Percentiles rank a stretch among this genome's conserved stretches.
phyloP scores from a whole-genome alignment of 2,797 vertebrate genomes.

The Sebastes itinus region DNA sequence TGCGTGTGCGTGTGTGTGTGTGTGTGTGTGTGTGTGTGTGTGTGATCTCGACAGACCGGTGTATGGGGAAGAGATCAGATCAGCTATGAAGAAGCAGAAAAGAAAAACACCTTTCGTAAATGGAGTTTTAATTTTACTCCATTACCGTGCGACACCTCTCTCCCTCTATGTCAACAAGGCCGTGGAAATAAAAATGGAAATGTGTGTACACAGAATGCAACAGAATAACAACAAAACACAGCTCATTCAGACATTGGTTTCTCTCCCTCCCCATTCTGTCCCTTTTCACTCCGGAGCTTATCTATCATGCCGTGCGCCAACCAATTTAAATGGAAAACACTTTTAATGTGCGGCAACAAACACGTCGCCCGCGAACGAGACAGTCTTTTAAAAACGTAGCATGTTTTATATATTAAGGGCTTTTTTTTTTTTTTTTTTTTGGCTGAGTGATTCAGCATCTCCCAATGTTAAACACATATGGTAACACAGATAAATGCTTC shows the following conservation, averaged over 20 bases:
- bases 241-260: conserved; percentile 35
- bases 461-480: conserved; percentile 65
- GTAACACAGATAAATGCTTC: conserved; percentile 65
- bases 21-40: neutral
- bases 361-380: conserved; percentile 37
- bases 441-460: conserved; percentile 53
- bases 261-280: conserved; percentile 27
- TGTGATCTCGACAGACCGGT: conserved; percentile 14
- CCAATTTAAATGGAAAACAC: conserved; percentile 75
- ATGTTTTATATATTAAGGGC: conserved; percentile 58
- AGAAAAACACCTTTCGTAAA: neutral
- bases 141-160: neutral
- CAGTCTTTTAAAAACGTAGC: conserved; percentile 47
- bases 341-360: conserved; percentile 67
- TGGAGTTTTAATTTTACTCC: conserved; percentile 27
- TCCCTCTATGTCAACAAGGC: conserved; percentile 26
- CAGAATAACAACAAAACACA: conserved; percentile 42
- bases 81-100: conserved; percentile 1
- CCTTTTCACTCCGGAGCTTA: conserved; percentile 55
- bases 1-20: neutral
- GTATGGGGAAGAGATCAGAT: conserved; percentile 22
- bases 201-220: conserved; percentile 43
- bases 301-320: conserved; percentile 54
- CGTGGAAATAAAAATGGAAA: conserved; percentile 47
- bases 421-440: conserved; percentile 23